Percentiles rank a stretch among this genome's conserved stretches.
phyloP scores from a whole-genome alignment of 2,113 vertebrate species.

The Oenanthe oenanthe region DNA sequence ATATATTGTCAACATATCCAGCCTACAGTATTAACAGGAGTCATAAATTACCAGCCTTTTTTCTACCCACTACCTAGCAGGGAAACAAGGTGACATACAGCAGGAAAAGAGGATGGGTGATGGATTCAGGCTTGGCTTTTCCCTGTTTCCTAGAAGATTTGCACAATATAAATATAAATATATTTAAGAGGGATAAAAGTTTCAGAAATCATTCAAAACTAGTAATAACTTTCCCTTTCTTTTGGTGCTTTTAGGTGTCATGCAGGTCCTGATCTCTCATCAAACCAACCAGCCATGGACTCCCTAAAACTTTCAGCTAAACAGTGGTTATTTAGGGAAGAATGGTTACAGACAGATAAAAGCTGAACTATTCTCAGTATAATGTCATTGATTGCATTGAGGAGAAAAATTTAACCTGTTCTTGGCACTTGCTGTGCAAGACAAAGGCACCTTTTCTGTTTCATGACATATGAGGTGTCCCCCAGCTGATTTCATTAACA shows the following conservation, averaged over 20 bases:
- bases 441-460: neutral
- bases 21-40: slow-evolving; percentile 70
- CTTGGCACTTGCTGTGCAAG: neutral
- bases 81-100: slow-evolving; percentile 15
- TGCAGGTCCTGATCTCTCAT: neutral
- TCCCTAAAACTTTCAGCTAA: neutral
- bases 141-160: neutral
- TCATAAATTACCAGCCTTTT: slow-evolving; percentile 70
- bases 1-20: slow-evolving; percentile 72
- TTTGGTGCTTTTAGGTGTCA: neutral
- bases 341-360: neutral
- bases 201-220: neutral
- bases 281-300: neutral
- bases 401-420: neutral
- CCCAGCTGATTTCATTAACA: neutral
- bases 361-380: neutral
- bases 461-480: neutral
- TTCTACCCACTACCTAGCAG: neutral
- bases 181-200: too few relatives aligned
- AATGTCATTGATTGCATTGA: neutral
- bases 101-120: neutral
- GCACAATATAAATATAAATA: rapidly evolving
- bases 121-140: neutral
- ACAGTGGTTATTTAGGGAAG: neutral
- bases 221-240: neutral